Conservation (phyloP, 2,888 invertebrate species). For the Drosophila villosipedis region DNA sequence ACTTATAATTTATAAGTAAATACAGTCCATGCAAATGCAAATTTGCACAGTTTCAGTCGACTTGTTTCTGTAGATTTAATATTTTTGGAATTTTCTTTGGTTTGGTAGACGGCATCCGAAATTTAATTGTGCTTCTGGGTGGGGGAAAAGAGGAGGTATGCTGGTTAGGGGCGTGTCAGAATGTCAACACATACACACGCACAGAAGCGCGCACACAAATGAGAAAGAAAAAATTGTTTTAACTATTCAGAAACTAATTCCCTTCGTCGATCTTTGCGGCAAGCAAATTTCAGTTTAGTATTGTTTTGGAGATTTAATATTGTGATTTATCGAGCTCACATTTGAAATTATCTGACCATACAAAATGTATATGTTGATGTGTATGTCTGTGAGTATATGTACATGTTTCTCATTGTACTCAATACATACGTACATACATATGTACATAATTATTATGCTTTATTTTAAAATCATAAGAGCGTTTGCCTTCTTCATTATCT, state of each 20-base stretch:
- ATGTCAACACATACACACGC: slow-evolving; percentile 48
- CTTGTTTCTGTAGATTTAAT: slow-evolving; percentile 43
- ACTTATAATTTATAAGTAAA: slow-evolving; percentile 34
- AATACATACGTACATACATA: slow-evolving; percentile 21
- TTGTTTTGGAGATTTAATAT: slow-evolving; percentile 23
- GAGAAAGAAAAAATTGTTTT: slow-evolving; percentile 26
- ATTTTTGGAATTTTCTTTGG: slow-evolving; percentile 55
- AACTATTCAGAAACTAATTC: slow-evolving; percentile 38
- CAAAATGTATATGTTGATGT: slow-evolving; percentile 7
- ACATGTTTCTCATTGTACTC: slow-evolving; percentile 22
- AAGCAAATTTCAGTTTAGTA: slow-evolving; percentile 44
- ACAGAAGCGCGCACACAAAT: slow-evolving; percentile 20
- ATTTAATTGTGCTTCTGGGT: slow-evolving; percentile 23
- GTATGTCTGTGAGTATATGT: slow-evolving; percentile 14
- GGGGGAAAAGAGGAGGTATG: neutral
- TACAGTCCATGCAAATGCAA: slow-evolving; percentile 55
- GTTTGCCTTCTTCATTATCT: slow-evolving; percentile 55
- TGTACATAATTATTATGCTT: slow-evolving; percentile 33
- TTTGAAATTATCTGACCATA: slow-evolving; percentile 19
- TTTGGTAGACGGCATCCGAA: slow-evolving; percentile 58
- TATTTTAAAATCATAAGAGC: slow-evolving; percentile 78
- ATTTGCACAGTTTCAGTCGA: slow-evolving; percentile 69
- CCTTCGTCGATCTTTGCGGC: slow-evolving; percentile 40
- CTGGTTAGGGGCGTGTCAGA: slow-evolving; percentile 25
- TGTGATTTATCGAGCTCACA: slow-evolving; percentile 31